Conservation (phyloP, 2,888 invertebrate genomes). For the Latrodectus elegans region DNA sequence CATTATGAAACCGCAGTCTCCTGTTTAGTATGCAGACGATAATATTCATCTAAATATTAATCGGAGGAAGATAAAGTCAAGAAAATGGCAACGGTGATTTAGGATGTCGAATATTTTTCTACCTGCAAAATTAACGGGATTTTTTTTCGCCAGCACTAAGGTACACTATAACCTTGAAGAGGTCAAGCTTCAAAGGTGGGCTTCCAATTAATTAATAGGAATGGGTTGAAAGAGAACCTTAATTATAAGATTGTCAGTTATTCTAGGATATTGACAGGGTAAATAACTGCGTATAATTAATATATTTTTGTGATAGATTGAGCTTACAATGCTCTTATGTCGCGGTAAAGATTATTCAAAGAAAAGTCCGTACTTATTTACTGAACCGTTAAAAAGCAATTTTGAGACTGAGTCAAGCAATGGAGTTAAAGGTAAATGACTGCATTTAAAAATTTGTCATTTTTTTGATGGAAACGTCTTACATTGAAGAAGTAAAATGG, state of each 20-base stretch:
- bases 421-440: too few species aligned
- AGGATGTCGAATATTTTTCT: neutral
- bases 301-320: too few species aligned
- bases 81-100: conserved; percentile 1
- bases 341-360: too few species aligned
- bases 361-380: too few species aligned
- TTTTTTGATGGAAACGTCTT: too few species aligned
- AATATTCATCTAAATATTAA: neutral
- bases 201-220: conserved; percentile 41
- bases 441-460: too few species aligned
- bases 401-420: too few species aligned
- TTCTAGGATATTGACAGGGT: neutral
- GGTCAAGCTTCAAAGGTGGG: conserved; percentile 23
- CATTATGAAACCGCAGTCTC: too few species aligned
- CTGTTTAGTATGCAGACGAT: neutral
- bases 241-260: conserved; percentile 30
- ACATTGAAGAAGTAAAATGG: too few species aligned
- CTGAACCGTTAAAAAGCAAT: too few species aligned
- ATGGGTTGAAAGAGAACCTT: conserved; percentile 13
- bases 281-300: neutral
- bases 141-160: neutral
- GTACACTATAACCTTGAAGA: conserved; percentile 28
- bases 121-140: conserved; percentile 17
- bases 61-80: neutral
- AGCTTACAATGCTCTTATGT: too few species aligned